These are phyloP conservation scores for Cheilosia grossa DNA, from an alignment of 2,888 invertebrate genomes.

Conservation along the genomic window DNA sequence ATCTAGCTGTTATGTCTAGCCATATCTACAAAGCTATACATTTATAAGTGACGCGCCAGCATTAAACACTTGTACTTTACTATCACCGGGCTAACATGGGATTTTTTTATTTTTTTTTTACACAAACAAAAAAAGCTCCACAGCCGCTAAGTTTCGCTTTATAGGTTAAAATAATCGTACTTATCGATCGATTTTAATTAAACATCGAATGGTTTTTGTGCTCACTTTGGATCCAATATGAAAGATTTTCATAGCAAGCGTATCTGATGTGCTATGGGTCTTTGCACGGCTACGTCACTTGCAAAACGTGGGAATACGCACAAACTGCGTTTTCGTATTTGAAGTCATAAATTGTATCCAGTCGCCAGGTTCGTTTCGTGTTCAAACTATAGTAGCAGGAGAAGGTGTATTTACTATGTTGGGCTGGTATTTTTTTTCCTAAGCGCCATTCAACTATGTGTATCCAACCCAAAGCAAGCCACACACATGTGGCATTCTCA, in stretches of 20 bases:
- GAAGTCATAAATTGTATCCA: neutral
- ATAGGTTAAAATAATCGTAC: slow-evolving; percentile 16
- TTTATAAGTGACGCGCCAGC: slow-evolving; percentile 58
- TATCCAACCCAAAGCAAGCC: slow-evolving; percentile 22
- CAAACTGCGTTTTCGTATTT: slow-evolving; percentile 5
- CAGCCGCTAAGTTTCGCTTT: slow-evolving; percentile 29
- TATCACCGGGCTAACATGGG: slow-evolving; percentile 44
- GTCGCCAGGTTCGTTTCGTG: neutral
- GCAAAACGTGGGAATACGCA: slow-evolving; percentile 49
- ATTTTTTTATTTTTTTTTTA: slow-evolving; percentile 36
- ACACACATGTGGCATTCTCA: neutral
- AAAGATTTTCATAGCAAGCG: slow-evolving; percentile 13
- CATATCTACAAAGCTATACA: slow-evolving; percentile 37
- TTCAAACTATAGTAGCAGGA: neutral
- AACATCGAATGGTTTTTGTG: slow-evolving; percentile 13
- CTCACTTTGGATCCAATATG: neutral
- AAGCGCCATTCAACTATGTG: slow-evolving; percentile 59
- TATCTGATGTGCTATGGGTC: slow-evolving; percentile 3
- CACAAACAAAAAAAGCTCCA: neutral
- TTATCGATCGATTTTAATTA: slow-evolving; percentile 52
- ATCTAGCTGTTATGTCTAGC: slow-evolving; percentile 30
- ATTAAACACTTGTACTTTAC: slow-evolving; percentile 65
- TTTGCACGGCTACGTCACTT: slow-evolving; percentile 40
- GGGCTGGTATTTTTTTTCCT: slow-evolving; percentile 11
- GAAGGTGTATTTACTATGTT: neutral